Evolutionary conservation across 2,888 invertebrate species (phyloP).

Genomic region (Pedicia rivosa): DNA sequence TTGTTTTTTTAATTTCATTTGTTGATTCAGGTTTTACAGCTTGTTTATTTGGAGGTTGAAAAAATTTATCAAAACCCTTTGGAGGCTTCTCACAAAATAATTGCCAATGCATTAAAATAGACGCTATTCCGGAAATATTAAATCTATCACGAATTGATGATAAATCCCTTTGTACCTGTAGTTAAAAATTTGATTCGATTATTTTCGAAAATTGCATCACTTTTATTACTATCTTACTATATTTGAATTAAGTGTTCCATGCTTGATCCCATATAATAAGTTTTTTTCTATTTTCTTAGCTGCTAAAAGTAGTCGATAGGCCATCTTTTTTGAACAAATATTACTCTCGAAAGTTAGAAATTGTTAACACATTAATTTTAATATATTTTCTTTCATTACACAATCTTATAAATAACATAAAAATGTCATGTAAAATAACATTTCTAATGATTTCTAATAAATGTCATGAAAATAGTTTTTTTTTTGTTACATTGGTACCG

Average conservation of each 20-base stretch:
- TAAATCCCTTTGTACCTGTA: conserved; percentile 27
- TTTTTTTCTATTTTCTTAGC: conserved; percentile 39
- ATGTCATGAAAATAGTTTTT: too few relatives aligned
- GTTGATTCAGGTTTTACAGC: conserved; percentile 18
- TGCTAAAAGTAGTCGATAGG: conserved; percentile 41
- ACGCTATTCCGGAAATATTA: conserved; percentile 31
- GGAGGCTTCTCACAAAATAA: conserved; percentile 64
- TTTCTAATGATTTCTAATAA: too few relatives aligned
- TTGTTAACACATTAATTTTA: too few relatives aligned
- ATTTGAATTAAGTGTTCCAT: conserved; percentile 26
- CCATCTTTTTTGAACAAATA: conserved; percentile 31
- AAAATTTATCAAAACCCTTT: conserved; percentile 90
- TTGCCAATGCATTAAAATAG: conserved; percentile 43
- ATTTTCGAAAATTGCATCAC: neutral
- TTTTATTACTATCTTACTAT: conserved; percentile 21
- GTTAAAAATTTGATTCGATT: conserved; percentile 6
- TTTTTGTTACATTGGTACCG: too few relatives aligned
- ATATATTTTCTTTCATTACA: too few relatives aligned
- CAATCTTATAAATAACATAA: too few relatives aligned
- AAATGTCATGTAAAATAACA: too few relatives aligned
- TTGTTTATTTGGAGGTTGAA: conserved; percentile 36
- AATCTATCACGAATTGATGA: too few relatives aligned
- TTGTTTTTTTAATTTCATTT: conserved; percentile 18
- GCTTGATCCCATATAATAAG: conserved; percentile 23
- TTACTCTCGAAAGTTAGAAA: too few relatives aligned